These are phyloP conservation scores for Hypocryptadius cinnamomeus DNA, from an alignment of 2,113 vertebrate species.

Conservation along the genomic window DNA sequence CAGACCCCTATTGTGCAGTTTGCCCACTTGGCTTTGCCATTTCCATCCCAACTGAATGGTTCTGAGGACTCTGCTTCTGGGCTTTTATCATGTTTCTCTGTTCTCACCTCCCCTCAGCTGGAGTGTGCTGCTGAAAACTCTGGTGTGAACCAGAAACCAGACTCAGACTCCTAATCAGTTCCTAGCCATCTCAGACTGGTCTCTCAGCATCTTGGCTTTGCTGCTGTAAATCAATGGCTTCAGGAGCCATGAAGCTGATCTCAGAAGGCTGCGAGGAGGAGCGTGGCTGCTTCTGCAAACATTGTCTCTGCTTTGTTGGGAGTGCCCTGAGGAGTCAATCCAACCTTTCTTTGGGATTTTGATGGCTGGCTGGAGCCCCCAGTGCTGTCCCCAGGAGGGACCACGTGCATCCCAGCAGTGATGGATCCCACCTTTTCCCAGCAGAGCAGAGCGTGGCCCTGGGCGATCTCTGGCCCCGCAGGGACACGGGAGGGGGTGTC, in stretches of 20 bases:
- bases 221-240: background rate
- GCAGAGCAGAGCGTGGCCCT: accelerated
- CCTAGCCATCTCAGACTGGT: background rate
- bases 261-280: background rate
- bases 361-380: background rate
- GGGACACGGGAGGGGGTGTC: background rate
- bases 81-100: background rate
- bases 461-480: background rate
- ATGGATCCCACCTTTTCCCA: background rate
- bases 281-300: background rate
- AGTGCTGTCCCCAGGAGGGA: background rate
- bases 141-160: background rate
- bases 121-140: background rate
- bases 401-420: accelerated
- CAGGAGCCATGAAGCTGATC: background rate
- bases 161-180: background rate
- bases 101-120: background rate
- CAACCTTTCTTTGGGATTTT: background rate
- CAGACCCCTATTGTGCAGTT: background rate
- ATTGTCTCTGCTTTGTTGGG: background rate
- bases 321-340: background rate
- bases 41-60: background rate
- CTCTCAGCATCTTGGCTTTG: background rate
- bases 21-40: background rate
- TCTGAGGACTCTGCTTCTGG: background rate